phyloP scores from a whole-genome alignment of 2,113 vertebrate species.

The mouse (Mus musculus) region GRCm39 chr5:32217001-32217500 shows the following conservation, averaged over 20 bases:
- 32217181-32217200: neutral
- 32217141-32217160: neutral
- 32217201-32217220: neutral
- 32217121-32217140: neutral
- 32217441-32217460: neutral
- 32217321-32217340: neutral
- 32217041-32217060: constrained; percentile 59
- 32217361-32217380: neutral
- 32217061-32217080: constrained; percentile 11
- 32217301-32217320: neutral
- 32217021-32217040: constrained; percentile 63
- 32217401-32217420: neutral
- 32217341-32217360: neutral
- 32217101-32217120: neutral
- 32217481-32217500: constrained; percentile 25
- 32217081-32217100: constrained; percentile 40
- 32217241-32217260: constrained; percentile 13
- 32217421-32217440: neutral
- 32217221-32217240: constrained; percentile 16
- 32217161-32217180: neutral
- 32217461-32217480: constrained; percentile 39
- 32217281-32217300: neutral
- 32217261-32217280: neutral
- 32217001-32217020: constrained; percentile 56
- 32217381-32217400: neutral